Evolutionary conservation across 2,888 invertebrate genomes (phyloP).

Genomic region (Lydus trimaculatus): DNA sequence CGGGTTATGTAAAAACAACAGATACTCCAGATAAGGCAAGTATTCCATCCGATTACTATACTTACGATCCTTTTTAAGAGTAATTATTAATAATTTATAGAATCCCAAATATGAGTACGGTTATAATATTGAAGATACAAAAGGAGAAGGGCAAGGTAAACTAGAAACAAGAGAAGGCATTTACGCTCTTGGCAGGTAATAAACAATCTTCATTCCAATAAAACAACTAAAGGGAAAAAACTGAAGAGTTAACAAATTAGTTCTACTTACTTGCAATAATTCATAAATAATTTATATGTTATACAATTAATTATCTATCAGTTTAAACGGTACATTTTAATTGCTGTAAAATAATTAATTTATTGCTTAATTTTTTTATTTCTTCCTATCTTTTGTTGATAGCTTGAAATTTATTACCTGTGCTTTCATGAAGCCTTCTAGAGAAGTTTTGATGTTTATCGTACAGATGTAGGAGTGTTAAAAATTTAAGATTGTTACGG

Average conservation of each 20-base stretch:
- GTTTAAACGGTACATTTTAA: neutral
- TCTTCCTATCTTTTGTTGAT: neutral
- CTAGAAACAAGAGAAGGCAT: slow-evolving; percentile 60
- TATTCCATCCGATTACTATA: slow-evolving; percentile 17
- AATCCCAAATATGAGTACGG: slow-evolving; percentile 64
- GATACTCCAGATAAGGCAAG: slow-evolving; percentile 58
- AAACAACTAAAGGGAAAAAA: neutral
- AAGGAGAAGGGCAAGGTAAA: slow-evolving; percentile 60
- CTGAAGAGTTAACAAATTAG: neutral
- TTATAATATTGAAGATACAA: slow-evolving; percentile 58
- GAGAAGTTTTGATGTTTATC: neutral
- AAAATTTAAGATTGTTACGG: neutral
- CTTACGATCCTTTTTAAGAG: too few species aligned
- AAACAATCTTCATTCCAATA: neutral
- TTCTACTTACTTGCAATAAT: neutral
- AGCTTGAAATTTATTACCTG: neutral
- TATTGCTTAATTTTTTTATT: neutral
- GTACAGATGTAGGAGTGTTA: neutral
- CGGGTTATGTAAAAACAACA: slow-evolving; percentile 57
- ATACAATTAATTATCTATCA: neutral
- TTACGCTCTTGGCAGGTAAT: slow-evolving; percentile 60
- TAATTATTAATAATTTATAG: slow-evolving; percentile 45
- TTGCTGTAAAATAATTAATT: neutral
- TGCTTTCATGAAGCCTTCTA: neutral
- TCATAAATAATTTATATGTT: neutral